These are phyloP conservation scores for Dinoponera quadriceps DNA, from an alignment of 1,140 invertebrate species.

Conservation along the genomic window DNA sequence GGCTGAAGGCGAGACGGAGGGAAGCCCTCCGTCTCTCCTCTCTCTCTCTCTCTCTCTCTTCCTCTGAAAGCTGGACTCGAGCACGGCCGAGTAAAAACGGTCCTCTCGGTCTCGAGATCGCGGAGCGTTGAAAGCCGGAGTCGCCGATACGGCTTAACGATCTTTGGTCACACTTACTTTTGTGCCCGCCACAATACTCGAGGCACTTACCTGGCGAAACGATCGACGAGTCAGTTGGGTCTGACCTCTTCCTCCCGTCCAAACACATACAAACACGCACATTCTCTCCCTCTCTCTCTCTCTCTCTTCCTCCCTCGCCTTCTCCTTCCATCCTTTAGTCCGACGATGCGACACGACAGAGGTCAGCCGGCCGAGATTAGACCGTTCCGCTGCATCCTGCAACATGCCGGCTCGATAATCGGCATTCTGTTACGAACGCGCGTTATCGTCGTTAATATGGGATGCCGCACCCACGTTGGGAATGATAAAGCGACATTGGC, in stretches of 20 bases:
- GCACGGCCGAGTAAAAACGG: conserved; percentile 33
- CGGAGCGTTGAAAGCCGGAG: conserved; percentile 20
- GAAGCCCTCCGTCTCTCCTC: not conserved
- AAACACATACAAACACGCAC: too few species aligned
- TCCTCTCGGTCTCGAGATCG: conserved; percentile 42
- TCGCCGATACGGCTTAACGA: conserved; percentile 45
- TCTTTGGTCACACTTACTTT: conserved; percentile 59
- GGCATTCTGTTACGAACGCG: conserved; percentile 7
- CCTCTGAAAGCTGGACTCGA: not conserved
- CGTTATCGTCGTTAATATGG: not conserved
- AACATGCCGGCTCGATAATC: conserved; percentile 32
- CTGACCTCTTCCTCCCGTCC: not conserved
- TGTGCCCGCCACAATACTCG: conserved; percentile 1
- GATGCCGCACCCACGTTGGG: not conserved
- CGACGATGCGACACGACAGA: conserved; percentile 9
- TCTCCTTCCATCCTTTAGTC: not conserved
- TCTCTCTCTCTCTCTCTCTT: too few species aligned
- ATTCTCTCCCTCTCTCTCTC: not conserved
- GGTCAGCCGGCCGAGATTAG: conserved; percentile 37
- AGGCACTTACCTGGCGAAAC: conserved; percentile 30
- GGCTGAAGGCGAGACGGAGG: conserved; percentile 21
- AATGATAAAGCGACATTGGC: conserved; percentile 11
- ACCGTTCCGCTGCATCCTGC: conserved; percentile 40
- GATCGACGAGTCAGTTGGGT: conserved; percentile 17
- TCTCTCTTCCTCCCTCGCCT: not conserved